Conservation (phyloP, 2,113 vertebrate genomes). For the Bagarius yarrelli region DNA sequence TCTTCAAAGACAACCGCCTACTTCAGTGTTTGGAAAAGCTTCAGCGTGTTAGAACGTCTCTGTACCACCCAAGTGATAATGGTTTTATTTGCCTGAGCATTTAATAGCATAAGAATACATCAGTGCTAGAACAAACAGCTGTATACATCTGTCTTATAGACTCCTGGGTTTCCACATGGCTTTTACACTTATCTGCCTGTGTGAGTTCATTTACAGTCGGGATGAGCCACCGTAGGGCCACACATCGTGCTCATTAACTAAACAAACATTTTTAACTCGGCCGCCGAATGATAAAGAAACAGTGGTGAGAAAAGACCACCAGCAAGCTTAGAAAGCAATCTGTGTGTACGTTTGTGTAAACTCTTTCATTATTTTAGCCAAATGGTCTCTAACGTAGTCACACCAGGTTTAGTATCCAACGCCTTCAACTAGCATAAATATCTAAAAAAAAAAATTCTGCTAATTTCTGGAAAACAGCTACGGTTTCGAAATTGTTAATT, state of each 20-base stretch:
- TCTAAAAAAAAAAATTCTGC: too few species aligned
- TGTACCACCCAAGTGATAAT: conserved; percentile 22
- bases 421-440: not conserved
- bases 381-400: not conserved
- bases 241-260: conserved; percentile 32
- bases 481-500: not conserved
- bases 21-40: not conserved
- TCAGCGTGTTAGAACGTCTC: conserved; percentile 15
- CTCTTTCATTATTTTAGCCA: not conserved
- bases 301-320: conserved; percentile 1
- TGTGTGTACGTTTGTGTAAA: not conserved
- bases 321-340: not conserved
- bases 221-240: conserved; percentile 2
- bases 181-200: not conserved
- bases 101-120: not conserved
- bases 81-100: conserved; percentile 23
- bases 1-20: conserved; percentile 15
- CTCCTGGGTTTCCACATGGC: not conserved
- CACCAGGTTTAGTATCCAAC: not conserved
- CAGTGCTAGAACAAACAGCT: conserved; percentile 41
- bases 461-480: not conserved
- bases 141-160: conserved; percentile 7
- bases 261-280: conserved; percentile 18
- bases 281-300: not conserved
- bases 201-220: not conserved